phyloP scores from a whole-genome alignment of 1,140 invertebrate genomes.

The Trichonephila inaurata region DNA sequence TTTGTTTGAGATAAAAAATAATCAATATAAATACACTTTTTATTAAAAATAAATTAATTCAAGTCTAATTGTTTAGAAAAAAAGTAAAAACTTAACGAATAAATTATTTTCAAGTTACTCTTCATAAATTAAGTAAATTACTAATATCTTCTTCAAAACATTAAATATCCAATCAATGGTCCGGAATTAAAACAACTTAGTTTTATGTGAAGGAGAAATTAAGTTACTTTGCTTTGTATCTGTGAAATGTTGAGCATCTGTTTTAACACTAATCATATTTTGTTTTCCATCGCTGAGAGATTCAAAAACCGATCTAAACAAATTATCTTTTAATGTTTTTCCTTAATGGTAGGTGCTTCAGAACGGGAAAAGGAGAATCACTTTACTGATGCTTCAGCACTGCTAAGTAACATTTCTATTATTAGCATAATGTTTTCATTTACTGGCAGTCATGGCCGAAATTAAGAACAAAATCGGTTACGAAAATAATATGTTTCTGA shows the following conservation, averaged over 20 bases:
- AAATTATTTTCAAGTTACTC: no score
- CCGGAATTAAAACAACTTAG: no score
- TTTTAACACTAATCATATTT: constrained; percentile 37
- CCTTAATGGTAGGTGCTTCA: background rate
- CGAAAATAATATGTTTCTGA: constrained; percentile 1
- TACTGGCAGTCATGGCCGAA: constrained; percentile 15
- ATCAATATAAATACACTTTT: no score
- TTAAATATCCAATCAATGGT: no score
- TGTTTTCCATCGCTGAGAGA: background rate
- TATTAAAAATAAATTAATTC: no score
- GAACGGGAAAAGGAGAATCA: background rate
- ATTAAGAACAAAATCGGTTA: constrained; percentile 40
- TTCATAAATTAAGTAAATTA: no score
- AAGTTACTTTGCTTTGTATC: constrained; percentile 22
- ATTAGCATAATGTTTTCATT: constrained; percentile 61
- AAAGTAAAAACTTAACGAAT: no score
- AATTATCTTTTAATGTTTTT: constrained; percentile 47
- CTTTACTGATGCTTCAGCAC: background rate
- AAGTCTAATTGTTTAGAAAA: no score
- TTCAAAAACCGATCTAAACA: constrained; percentile 40
- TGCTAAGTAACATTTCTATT: constrained; percentile 27
- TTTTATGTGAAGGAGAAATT: background rate
- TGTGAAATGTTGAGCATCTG: constrained; percentile 3
- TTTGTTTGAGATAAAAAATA: no score
- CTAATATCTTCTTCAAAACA: no score